Conservation (phyloP, 2,888 invertebrate species). For the Leptinotarsa tumamoca region DNA sequence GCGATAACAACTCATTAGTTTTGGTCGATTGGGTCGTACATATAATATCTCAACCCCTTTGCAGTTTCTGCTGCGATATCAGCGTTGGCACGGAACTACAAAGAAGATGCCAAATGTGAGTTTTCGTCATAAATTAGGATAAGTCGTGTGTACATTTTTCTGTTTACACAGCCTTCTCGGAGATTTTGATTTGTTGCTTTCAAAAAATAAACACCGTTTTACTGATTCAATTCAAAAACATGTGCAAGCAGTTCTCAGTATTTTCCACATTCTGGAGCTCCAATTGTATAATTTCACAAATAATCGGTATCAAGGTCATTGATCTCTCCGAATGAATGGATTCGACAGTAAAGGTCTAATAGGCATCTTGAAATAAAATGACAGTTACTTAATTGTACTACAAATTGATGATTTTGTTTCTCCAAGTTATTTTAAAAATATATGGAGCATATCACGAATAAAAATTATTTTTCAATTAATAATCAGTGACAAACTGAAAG, state of each 20-base stretch:
- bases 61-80: constrained; percentile 34
- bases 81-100: constrained; percentile 41
- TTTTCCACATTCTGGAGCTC: neutral
- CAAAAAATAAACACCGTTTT: neutral
- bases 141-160: constrained; percentile 37
- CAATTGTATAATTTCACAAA: neutral
- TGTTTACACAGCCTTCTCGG: constrained; percentile 30
- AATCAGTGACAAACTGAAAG: no score
- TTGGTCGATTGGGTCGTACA: constrained; percentile 16
- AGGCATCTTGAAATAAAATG: no score
- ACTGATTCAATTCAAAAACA: constrained; percentile 2
- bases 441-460: no score
- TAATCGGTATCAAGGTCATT: no score
- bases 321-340: no score
- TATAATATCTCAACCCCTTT: constrained; percentile 26
- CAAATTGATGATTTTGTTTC: no score
- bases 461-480: no score
- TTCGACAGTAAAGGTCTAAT: no score
- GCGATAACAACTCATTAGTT: constrained; percentile 3
- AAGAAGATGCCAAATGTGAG: constrained; percentile 43
- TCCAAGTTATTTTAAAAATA: no score
- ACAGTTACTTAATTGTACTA: no score
- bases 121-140: constrained; percentile 43
- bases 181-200: constrained; percentile 18
- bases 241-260: neutral